Conservation (phyloP, 1,140 invertebrate species). For the Pseudomyrmex cubaensis region DNA sequence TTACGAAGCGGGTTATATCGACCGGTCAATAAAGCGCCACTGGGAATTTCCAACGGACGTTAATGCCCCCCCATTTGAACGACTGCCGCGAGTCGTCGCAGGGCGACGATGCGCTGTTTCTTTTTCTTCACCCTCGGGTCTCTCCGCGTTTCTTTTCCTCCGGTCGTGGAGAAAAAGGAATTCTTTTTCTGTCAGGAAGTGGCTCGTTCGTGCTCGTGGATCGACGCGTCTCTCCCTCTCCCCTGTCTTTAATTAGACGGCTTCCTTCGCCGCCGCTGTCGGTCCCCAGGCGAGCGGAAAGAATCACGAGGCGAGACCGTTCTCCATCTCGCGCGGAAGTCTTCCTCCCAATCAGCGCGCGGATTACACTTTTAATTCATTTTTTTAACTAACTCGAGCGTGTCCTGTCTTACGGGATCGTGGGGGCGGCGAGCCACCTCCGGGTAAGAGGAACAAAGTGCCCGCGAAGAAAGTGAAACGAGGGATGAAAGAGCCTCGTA, state of each 20-base stretch:
- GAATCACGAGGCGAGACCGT: conserved; percentile 81
- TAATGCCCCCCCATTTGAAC: conserved; percentile 65
- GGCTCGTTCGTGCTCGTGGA: conserved; percentile 69
- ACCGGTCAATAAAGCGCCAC: conserved; percentile 60
- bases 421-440: conserved; percentile 15
- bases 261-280: conserved; percentile 76
- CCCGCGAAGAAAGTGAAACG: conserved; percentile 55
- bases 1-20: conserved; percentile 61
- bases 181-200: conserved; percentile 69
- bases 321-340: conserved; percentile 70
- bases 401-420: conserved; percentile 61
- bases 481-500: conserved; percentile 63
- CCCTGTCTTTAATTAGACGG: conserved; percentile 82
- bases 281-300: conserved; percentile 78
- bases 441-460: conserved; percentile 20
- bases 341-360: conserved; percentile 78
- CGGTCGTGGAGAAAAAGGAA: conserved; percentile 32
- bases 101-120: conserved; percentile 29
- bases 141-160: conserved; percentile 8
- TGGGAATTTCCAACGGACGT: conserved; percentile 58
- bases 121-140: conserved; percentile 45
- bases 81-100: conserved; percentile 59
- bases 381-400: conserved; percentile 79
- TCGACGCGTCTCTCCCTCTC: conserved; percentile 42
- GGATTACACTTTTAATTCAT: conserved; percentile 84